Conservation (phyloP, 2,113 vertebrate genomes). For the Dermatemys mawii region DNA sequence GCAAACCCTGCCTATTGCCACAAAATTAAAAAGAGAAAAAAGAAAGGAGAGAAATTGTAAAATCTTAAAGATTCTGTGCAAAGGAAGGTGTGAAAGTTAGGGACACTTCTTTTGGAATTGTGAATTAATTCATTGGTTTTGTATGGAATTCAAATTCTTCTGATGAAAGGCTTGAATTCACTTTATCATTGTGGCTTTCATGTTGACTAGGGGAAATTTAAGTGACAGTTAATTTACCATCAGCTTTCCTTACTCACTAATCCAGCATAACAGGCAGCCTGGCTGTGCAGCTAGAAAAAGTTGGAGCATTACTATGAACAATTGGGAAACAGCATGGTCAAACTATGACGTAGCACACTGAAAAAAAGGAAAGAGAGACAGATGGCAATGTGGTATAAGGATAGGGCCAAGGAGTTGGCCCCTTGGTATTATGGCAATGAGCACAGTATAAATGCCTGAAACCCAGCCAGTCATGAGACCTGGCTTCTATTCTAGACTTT, state of each 20-base stretch:
- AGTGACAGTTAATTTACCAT: not conserved
- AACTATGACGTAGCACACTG: not conserved
- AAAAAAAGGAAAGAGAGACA: not conserved
- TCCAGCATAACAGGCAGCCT: accelerated
- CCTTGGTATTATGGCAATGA: not conserved
- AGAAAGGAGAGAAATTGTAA: not conserved
- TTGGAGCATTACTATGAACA: not conserved
- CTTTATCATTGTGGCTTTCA: not conserved
- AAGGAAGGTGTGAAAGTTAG: too few species aligned
- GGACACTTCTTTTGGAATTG: too few species aligned
- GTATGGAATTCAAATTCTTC: not conserved
- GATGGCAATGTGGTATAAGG: not conserved
- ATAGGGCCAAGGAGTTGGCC: not conserved
- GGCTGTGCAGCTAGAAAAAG: not conserved
- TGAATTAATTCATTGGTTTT: too few species aligned
- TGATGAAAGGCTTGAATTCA: not conserved
- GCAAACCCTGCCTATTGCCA: not conserved
- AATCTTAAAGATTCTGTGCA: not conserved
- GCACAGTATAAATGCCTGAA: not conserved
- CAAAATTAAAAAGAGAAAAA: accelerated
- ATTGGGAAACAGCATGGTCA: not conserved
- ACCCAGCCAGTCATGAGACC: not conserved
- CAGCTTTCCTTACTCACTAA: not conserved
- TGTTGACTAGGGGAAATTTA: accelerated
- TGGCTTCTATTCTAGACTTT: not conserved